phyloP scores from a whole-genome alignment of 1,140 invertebrate species.

The Phthorimaea operculella region DNA sequence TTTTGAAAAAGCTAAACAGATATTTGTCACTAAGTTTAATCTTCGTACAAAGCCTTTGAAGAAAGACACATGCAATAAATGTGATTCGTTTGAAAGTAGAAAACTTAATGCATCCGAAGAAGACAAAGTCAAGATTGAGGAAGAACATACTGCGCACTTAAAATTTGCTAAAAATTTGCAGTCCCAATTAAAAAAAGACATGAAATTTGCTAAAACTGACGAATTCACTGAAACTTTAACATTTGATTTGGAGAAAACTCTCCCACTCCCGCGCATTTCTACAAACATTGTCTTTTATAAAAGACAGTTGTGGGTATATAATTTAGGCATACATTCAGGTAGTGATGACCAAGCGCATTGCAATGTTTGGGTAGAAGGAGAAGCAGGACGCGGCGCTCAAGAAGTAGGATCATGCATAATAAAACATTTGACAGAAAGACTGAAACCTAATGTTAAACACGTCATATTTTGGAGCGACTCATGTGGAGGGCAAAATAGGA shows the following conservation, averaged over 20 bases:
- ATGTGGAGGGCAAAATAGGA: conserved; percentile 46
- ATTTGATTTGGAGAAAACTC: conserved; percentile 41
- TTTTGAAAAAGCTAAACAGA: not conserved
- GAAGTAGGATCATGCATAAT: conserved; percentile 39
- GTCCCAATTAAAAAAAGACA: conserved; percentile 11
- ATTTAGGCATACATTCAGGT: conserved; percentile 27
- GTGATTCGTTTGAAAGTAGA: conserved; percentile 12
- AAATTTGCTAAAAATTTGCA: conserved; percentile 4
- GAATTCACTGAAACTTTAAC: conserved; percentile 18
- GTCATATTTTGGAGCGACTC: conserved; percentile 47
- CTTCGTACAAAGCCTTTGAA: conserved; percentile 16
- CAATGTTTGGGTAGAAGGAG: conserved; percentile 37
- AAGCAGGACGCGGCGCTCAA: conserved; percentile 34
- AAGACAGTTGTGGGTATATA: conserved; percentile 33
- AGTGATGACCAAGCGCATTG: conserved; percentile 23
- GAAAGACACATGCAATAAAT: conserved; percentile 19
- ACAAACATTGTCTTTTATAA: conserved; percentile 37
- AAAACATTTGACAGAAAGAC: conserved; percentile 29
- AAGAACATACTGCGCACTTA: conserved; percentile 6
- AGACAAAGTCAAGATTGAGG: conserved; percentile 10
- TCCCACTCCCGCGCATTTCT: conserved; percentile 33
- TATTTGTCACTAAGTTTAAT: not conserved
- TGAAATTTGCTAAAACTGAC: conserved; percentile 11
- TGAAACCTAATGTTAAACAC: conserved; percentile 22
- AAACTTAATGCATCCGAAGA: not conserved